Conservation (phyloP, 1,140 invertebrate genomes). For the Trichoplusia ni region DNA sequence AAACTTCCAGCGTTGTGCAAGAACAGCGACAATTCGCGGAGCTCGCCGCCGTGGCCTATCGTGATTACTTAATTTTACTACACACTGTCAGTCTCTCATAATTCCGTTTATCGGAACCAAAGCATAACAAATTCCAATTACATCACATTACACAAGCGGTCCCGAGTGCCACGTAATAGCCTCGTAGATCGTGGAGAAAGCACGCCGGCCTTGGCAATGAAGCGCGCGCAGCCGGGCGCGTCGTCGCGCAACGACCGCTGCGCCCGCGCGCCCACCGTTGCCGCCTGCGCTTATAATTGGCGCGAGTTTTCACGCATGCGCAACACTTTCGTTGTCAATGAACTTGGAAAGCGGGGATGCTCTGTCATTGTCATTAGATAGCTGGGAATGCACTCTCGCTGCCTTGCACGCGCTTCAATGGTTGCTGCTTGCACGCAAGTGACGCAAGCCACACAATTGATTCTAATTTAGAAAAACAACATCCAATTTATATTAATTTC, state of each 20-base stretch:
- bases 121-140: constrained; percentile 53
- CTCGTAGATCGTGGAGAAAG: constrained; percentile 66
- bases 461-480: constrained; percentile 32
- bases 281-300: constrained; percentile 49
- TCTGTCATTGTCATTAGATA: constrained; percentile 74
- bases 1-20: constrained; percentile 4
- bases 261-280: constrained; percentile 28
- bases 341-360: constrained; percentile 79
- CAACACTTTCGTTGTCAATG: constrained; percentile 79
- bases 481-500: constrained; percentile 11
- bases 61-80: constrained; percentile 5
- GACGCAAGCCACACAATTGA: constrained; percentile 41
- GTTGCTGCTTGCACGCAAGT: constrained; percentile 51
- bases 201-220: constrained; percentile 74
- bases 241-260: constrained; percentile 42
- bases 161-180: constrained; percentile 50
- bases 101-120: constrained; percentile 22
- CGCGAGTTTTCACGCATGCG: constrained; percentile 72
- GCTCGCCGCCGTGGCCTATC: constrained; percentile 6
- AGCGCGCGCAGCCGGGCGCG: constrained; percentile 51
- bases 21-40: neutral
- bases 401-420: constrained; percentile 52
- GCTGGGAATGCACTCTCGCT: constrained; percentile 77
- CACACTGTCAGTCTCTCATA: constrained; percentile 22
- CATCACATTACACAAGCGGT: constrained; percentile 66